These are phyloP conservation scores for Tetragonisca angustula DNA, from an alignment of 2,888 invertebrate species.

Conservation along the genomic window DNA sequence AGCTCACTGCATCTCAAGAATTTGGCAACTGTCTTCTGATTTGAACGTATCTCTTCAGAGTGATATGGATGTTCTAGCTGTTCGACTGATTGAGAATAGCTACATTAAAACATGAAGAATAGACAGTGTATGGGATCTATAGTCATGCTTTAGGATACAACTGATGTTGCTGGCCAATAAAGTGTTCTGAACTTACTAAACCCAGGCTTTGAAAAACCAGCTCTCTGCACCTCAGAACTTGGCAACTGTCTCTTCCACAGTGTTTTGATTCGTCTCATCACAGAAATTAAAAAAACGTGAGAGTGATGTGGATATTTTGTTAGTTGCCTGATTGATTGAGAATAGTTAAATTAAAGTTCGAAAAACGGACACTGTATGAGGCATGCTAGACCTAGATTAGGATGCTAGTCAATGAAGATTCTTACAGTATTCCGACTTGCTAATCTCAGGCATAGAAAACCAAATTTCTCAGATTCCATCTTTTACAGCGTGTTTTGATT, in stretches of 20 bases:
- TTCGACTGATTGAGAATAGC: not conserved
- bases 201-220: not conserved
- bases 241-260: not conserved
- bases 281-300: not conserved
- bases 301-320: not conserved
- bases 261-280: not conserved
- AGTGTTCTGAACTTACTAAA: not conserved
- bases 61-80: not conserved
- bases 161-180: too few relatives aligned
- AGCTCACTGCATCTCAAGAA: not conserved
- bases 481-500: too few relatives aligned
- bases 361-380: not conserved
- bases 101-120: not conserved
- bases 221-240: not conserved
- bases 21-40: not conserved
- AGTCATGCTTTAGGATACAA: not conserved
- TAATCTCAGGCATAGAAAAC: not conserved
- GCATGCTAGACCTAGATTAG: not conserved
- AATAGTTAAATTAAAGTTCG: not conserved
- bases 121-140: not conserved
- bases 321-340: not conserved
- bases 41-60: not conserved
- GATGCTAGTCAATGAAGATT: too few relatives aligned
- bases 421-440: not conserved
- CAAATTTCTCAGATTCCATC: not conserved